Percentiles rank a stretch among this genome's conserved stretches.
These are phyloP conservation scores for Bombyx huttoni DNA, from an alignment of 2,888 invertebrate genomes.

Conservation along the genomic window DNA sequence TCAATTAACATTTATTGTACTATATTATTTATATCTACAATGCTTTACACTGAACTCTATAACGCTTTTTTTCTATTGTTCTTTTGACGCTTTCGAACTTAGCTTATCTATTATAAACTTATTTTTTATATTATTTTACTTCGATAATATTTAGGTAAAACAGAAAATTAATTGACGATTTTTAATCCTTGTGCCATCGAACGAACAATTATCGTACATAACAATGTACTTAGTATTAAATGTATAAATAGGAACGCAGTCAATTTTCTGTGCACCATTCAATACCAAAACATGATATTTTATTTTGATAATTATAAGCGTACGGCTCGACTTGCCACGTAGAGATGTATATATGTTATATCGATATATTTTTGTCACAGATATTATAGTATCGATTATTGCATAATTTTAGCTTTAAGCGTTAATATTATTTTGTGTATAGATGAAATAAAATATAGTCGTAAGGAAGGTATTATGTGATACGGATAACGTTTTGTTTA, in stretches of 20 bases:
- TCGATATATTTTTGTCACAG: conserved; percentile 46
- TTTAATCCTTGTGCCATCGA: neutral
- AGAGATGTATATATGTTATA: conserved; percentile 30
- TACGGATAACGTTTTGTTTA: conserved; percentile 22
- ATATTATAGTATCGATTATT: conserved; percentile 50
- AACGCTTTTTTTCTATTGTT: neutral
- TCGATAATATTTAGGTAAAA: no score
- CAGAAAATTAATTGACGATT: neutral
- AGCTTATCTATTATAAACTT: no score
- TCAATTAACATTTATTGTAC: neutral
- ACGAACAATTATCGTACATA: neutral
- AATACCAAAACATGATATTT: conserved; percentile 30
- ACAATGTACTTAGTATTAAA: neutral
- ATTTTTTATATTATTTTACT: no score
- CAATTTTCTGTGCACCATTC: conserved; percentile 48
- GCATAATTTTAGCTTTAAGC: conserved; percentile 61
- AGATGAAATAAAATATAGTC: conserved; percentile 23
- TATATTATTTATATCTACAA: neutral
- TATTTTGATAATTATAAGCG: conserved; percentile 15
- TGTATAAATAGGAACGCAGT: conserved; percentile 38
- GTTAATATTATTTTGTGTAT: conserved; percentile 29
- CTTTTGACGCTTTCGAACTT: no score
- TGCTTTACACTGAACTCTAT: neutral
- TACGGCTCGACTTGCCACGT: conserved; percentile 45
- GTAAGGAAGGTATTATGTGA: conserved; percentile 49